phyloP scores from a whole-genome alignment of 2,797 vertebrate species.

The Aldrovandia affinis region DNA sequence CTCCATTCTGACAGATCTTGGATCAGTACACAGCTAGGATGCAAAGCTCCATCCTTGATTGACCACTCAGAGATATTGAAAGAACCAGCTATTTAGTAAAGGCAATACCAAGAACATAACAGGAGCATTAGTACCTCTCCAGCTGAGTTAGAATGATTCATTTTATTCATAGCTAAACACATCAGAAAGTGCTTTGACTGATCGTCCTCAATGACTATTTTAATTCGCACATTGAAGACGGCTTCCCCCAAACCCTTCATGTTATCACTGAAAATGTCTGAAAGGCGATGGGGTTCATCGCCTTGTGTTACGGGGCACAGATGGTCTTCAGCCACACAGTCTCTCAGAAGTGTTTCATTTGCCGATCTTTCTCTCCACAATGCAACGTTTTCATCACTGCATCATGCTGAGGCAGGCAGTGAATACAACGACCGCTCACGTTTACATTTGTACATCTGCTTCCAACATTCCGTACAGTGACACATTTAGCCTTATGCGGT shows the following conservation, averaged over 20 bases:
- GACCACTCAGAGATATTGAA: neutral
- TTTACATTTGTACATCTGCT: neutral
- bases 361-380: neutral
- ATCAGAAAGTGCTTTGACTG: neutral
- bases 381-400: neutral
- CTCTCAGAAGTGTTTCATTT: neutral
- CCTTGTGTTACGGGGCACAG: neutral
- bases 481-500: no score
- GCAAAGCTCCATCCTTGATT: neutral
- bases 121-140: neutral
- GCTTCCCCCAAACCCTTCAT: no score
- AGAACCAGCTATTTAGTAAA: neutral
- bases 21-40: neutral
- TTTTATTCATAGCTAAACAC: neutral
- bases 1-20: neutral
- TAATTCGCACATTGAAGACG: no score
- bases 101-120: neutral
- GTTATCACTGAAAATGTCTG: no score
- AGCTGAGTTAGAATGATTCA: neutral
- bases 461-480: neutral
- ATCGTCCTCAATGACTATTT: neutral
- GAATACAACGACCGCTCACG: neutral
- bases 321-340: neutral
- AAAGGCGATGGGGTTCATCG: no score
- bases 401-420: neutral